Base-by-base conservation (phyloP, 2,797 vertebrate genomes). In the Perodicticus potto region DNA sequence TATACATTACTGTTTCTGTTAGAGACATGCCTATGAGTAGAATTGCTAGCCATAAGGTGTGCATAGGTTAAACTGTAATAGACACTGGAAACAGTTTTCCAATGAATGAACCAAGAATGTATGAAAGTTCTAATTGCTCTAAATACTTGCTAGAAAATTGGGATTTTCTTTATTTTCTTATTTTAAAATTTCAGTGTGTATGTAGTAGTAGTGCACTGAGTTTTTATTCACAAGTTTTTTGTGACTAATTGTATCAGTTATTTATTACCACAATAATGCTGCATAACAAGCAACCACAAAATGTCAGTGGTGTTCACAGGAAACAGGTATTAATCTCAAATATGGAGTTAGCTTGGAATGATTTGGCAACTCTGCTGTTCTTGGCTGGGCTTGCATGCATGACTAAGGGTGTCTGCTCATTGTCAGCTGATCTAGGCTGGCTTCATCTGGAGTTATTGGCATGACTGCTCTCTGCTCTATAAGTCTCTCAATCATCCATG, bases 241-340 rank as follows among this genome's bases (percentile, higher is more conserved):
- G 1, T 91, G 85, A 95, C 57, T 77, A 53, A 40, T 10, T 88
- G 70, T 85, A 67, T 91, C 63, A 43, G 8, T 85, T 90, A 53
- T 72, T 65, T 57, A 23, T 23, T 43, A 61, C 43, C 67, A 72
- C 77, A 87, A 12, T 59, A 91, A 73, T 63, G 23, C 34, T 67
- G 4, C 45, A 37, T 53, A 93, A 70, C 23, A 89, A 83, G 76
- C 5, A 96, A 86, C 40, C 81, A 57, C 76, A 96, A 72, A 89
- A 92, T 73, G 45, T 67, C 53, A 70, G 34, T 61, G 76, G 19
- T 9, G 2, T 94, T 76, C 43, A 43, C 45, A 57, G 14, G 7
- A 53, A 85, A 4, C 40, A 27, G 14, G 61, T 37, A 25, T 23
- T 22, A 61, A 88, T 77, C 77, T 81, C 49, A 80, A 49, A 22